A percentile compares a stretch with the other conserved stretches of the same genome.
phyloP scores from a whole-genome alignment of 1,140 invertebrate genomes.

The Zaprionus lachaisei region DNA sequence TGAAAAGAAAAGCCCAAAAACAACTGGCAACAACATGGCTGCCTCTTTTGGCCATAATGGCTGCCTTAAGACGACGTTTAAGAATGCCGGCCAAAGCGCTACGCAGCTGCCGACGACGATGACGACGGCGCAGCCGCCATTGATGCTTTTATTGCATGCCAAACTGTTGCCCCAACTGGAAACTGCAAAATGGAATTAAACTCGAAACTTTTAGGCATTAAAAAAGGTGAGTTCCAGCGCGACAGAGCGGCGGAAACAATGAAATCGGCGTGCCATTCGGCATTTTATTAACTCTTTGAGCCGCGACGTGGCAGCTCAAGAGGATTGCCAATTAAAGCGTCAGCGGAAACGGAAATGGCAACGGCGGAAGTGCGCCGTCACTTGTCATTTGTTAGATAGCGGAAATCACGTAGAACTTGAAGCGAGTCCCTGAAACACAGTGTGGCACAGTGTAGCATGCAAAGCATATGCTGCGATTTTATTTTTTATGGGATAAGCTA shows the following conservation, averaged over 20 bases:
- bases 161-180: constrained; percentile 61
- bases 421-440: not conserved
- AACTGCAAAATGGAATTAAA: constrained; percentile 67
- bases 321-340: constrained; percentile 67
- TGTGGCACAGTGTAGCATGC: constrained; percentile 11
- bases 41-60: constrained; percentile 53
- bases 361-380: constrained; percentile 21
- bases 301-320: constrained; percentile 13
- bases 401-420: constrained; percentile 26
- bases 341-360: constrained; percentile 3
- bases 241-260: constrained; percentile 48
- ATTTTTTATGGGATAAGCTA: constrained; percentile 59
- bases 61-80: constrained; percentile 58
- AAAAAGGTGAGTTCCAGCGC: constrained; percentile 36
- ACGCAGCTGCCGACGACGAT: constrained; percentile 53
- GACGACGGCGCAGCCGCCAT: constrained; percentile 32
- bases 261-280: constrained; percentile 50
- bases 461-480: constrained; percentile 47
- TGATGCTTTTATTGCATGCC: constrained; percentile 69
- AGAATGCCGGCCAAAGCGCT: constrained; percentile 55
- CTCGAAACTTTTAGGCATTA: constrained; percentile 59
- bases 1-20: constrained; percentile 29
- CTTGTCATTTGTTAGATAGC: constrained; percentile 24
- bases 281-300: constrained; percentile 71
- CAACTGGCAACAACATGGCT: constrained; percentile 39